These are phyloP conservation scores for Craseonycteris thonglongyai DNA, from an alignment of 2,113 vertebrate species.

Conservation along the genomic window DNA sequence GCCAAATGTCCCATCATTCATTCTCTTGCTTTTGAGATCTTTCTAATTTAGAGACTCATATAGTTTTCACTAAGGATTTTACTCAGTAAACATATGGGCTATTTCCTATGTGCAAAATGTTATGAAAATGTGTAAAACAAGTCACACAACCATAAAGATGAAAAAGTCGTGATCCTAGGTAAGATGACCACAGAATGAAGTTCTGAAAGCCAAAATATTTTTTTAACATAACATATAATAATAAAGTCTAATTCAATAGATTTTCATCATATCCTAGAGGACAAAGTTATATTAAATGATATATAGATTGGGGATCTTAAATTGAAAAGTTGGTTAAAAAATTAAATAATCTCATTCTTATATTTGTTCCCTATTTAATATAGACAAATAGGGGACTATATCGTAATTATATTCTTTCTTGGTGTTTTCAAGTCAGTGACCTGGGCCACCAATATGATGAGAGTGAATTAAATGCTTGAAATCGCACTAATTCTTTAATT, in stretches of 20 bases:
- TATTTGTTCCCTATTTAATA: neutral
- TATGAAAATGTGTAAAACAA: neutral
- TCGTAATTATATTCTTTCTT: neutral
- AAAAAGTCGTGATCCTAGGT: neutral
- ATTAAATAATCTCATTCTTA: neutral
- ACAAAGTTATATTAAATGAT: neutral
- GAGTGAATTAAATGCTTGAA: neutral
- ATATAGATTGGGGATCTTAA: neutral
- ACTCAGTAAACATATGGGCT: neutral
- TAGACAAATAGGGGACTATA: neutral
- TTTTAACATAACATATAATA: neutral
- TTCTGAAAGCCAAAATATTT: neutral
- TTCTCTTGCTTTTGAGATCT: neutral
- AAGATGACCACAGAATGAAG: neutral
- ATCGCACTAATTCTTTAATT: neutral
- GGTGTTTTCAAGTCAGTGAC: neutral
- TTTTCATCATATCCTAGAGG: neutral
- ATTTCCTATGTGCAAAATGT: neutral
- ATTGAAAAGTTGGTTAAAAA: neutral
- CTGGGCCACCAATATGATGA: neutral
- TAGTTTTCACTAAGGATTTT: conserved; percentile 11
- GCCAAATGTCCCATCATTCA: neutral
- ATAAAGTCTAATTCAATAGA: neutral
- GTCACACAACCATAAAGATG: neutral
- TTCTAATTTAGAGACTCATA: neutral